These are phyloP conservation scores for Ophioderma brevispina DNA, from an alignment of 35 echinoderm and acorn worm genomes.

Conservation along the genomic window DNA sequence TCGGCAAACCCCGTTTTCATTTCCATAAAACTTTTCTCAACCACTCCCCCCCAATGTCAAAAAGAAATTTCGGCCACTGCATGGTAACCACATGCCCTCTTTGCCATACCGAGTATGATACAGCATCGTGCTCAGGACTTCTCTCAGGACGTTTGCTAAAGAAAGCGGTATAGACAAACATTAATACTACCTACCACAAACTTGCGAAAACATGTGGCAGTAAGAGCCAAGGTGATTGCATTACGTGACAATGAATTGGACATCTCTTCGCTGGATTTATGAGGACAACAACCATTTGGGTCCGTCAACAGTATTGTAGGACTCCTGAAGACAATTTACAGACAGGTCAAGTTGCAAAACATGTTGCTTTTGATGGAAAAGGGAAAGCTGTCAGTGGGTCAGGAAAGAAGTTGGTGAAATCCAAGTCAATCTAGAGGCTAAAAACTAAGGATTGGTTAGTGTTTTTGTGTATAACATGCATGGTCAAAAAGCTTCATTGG, in stretches of 20 bases:
- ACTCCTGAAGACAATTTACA: constrained; percentile 64
- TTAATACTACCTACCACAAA: constrained; percentile 64
- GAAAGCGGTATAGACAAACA: constrained; percentile 44
- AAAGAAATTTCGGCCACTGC: no score
- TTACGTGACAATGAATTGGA: constrained; percentile 62
- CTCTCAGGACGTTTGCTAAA: constrained; percentile 47
- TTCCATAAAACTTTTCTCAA: no score
- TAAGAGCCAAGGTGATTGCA: constrained; percentile 45
- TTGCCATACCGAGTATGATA: no score
- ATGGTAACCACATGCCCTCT: no score
- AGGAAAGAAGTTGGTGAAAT: constrained; percentile 62
- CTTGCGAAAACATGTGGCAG: constrained; percentile 65
- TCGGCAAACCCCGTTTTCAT: no score
- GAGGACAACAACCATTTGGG: constrained; percentile 63
- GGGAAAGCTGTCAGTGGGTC: constrained; percentile 31
- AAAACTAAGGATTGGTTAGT: no score
- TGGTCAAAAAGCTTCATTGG: no score
- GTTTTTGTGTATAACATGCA: no score
- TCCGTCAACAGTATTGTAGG: constrained; percentile 65
- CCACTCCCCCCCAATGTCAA: no score
- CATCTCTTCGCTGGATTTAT: constrained; percentile 67
- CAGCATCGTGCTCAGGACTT: constrained; percentile 61
- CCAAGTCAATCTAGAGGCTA: background rate
- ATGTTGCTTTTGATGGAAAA: constrained; percentile 60
- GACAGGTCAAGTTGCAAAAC: constrained; percentile 50